A percentile compares a stretch with the other conserved stretches of the same genome.
These are phyloP conservation scores for Pomacea canaliculata DNA, from an alignment of 2,888 invertebrate species.

Conservation along the genomic window DNA sequence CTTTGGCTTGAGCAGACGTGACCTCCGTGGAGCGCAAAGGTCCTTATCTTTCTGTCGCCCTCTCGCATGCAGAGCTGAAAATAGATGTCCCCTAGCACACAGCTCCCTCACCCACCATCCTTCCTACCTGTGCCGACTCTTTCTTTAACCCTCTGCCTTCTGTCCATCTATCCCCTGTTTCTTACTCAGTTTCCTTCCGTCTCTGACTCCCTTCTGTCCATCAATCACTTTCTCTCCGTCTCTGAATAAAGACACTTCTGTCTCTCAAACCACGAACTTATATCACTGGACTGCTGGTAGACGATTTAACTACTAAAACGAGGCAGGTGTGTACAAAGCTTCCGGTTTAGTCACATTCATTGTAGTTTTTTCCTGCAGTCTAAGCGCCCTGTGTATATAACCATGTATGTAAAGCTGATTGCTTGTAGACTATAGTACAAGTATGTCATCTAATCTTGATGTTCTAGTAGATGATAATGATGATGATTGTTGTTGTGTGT, in stretches of 20 bases:
- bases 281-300: no score
- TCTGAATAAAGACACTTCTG: no score
- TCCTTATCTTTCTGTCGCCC: constrained; percentile 6
- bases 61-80: background rate
- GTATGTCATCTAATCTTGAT: no score
- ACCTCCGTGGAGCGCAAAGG: background rate
- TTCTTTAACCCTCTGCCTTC: background rate
- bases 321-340: no score
- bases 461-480: background rate
- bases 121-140: background rate
- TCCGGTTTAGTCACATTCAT: no score
- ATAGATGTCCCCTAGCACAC: background rate
- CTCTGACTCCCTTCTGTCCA: background rate
- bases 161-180: constrained; percentile 2
- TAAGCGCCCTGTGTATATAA: no score
- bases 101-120: background rate
- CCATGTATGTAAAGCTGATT: no score
- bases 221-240: background rate
- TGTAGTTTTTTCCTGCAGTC: no score
- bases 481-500: no score
- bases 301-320: no score
- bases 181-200: constrained; percentile 1
- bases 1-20: background rate
- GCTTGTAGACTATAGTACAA: no score
- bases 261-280: no score